Percentiles rank a stretch among this genome's conserved stretches.
These are phyloP conservation scores for Metaphire vulgaris DNA, from an alignment of 1,140 invertebrate genomes.

Conservation along the genomic window DNA sequence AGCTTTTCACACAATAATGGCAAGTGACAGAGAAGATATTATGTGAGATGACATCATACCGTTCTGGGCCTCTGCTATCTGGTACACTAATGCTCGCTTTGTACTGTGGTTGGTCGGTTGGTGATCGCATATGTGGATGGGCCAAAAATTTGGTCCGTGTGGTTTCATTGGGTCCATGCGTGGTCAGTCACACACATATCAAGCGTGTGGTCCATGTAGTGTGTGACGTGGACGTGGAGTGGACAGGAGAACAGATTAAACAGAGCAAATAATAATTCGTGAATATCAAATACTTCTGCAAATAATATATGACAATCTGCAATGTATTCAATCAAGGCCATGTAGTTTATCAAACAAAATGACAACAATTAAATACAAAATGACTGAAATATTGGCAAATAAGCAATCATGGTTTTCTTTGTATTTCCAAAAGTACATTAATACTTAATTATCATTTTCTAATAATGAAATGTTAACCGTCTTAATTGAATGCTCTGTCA, in stretches of 20 bases:
- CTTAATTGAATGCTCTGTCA: too few species aligned
- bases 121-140: not conserved
- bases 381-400: too few species aligned
- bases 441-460: too few species aligned
- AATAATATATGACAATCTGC: too few species aligned
- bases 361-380: too few species aligned
- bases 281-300: too few species aligned
- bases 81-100: constrained; percentile 98
- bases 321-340: too few species aligned
- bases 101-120: constrained; percentile 59
- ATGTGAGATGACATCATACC: constrained; percentile 48
- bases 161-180: not conserved
- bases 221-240: not conserved
- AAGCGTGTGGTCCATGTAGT: not conserved
- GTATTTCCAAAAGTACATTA: too few species aligned
- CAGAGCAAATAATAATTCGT: not conserved
- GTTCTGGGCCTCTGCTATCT: constrained; percentile 98
- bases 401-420: too few species aligned
- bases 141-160: not conserved
- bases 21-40: not conserved
- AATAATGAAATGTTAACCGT: too few species aligned
- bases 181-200: constrained; percentile 1
- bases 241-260: not conserved
- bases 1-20: not conserved
- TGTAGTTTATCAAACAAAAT: too few species aligned